Evolutionary conservation across 1,140 invertebrate species (phyloP).

Genomic region (Pachypeltis micranthus): DNA sequence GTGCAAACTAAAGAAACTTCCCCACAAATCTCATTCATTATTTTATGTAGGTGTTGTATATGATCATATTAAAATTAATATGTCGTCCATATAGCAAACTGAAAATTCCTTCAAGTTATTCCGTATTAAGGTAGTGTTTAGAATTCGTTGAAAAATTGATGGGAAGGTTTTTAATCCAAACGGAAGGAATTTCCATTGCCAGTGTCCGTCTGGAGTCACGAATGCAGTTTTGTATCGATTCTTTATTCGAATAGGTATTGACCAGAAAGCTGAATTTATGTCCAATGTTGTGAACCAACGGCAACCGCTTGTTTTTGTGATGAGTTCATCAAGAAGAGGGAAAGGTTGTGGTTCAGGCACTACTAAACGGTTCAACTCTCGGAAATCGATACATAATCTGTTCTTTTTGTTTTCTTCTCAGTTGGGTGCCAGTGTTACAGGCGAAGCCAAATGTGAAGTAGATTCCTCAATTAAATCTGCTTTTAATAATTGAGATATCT

Average conservation of each 20-base stretch:
- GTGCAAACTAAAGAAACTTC: no score
- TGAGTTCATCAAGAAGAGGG: constrained; percentile 21
- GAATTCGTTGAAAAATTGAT: constrained; percentile 24
- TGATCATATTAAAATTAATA: no score
- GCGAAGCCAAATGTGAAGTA: constrained; percentile 18
- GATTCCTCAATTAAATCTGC: constrained; percentile 22
- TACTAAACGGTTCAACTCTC: constrained; percentile 18
- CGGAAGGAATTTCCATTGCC: constrained; percentile 21
- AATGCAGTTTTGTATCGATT: constrained; percentile 25
- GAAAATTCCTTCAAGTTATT: no score
- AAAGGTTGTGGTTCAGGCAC: constrained; percentile 21
- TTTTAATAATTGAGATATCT: no score
- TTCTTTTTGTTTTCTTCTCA: no score
- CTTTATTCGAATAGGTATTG: no score
- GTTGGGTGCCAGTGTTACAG: constrained; percentile 22
- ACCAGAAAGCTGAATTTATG: no score
- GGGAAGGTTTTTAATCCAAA: constrained; percentile 23
- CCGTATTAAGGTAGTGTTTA: constrained; percentile 32
- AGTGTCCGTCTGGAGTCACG: constrained; percentile 21
- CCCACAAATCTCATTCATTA: no score
- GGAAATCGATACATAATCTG: constrained; percentile 23
- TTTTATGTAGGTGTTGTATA: no score
- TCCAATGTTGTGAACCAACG: no score
- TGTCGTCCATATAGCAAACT: no score
- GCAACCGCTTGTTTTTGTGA: constrained; percentile 16